A percentile compares a stretch with the other conserved stretches of the same genome.
phyloP scores from a whole-genome alignment of 2,797 vertebrate genomes.

The Varecia variegata region DNA sequence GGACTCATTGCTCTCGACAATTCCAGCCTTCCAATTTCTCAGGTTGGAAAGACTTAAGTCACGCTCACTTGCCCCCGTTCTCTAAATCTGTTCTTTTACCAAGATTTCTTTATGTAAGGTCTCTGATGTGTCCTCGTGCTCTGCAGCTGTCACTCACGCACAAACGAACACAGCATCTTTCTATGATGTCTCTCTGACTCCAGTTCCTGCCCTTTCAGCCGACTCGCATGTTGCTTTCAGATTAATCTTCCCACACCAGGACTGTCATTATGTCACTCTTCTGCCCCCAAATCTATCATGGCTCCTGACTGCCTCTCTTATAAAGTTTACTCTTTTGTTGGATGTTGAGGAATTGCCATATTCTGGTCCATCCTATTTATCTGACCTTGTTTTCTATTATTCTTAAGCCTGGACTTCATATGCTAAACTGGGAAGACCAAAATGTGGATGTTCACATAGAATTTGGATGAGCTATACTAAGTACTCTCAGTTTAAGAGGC shows the following conservation, averaged over 20 bases:
- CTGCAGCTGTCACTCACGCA: background rate
- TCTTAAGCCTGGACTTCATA: background rate
- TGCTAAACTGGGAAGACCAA: background rate
- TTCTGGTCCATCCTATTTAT: background rate
- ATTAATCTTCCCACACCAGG: background rate
- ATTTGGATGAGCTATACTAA: background rate
- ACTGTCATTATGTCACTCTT: background rate
- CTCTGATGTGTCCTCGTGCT: background rate
- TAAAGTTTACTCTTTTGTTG: background rate
- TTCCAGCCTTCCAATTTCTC: background rate
- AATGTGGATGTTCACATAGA: background rate
- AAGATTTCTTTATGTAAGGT: background rate
- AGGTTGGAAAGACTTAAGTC: background rate
- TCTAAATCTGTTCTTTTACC: background rate
- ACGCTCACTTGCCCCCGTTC: background rate
- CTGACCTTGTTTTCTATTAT: background rate
- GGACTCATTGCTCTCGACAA: background rate
- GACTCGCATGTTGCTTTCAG: background rate
- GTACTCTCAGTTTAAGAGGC: background rate
- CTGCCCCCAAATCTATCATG: background rate
- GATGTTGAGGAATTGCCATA: background rate
- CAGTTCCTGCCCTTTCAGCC: background rate
- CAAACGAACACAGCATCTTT: background rate
- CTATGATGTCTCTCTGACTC: background rate
- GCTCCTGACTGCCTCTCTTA: background rate